Base-by-base conservation (phyloP, 2,113 vertebrate genomes). In the Hypanus sabinus region DNA sequence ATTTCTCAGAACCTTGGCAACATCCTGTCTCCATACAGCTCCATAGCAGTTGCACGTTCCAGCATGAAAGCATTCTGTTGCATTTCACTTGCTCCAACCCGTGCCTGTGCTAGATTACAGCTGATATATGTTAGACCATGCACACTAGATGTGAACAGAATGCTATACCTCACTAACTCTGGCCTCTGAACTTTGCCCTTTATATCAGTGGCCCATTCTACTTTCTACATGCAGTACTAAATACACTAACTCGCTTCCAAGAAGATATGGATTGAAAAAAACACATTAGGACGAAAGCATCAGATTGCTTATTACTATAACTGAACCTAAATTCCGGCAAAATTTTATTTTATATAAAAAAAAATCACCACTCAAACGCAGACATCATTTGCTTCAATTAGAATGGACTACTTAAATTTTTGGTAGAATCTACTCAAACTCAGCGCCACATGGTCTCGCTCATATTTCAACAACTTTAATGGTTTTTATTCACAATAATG, bases 401-500 rank as follows among this genome's bases (percentile, higher is more conserved):
- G 9, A 62, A 65, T 30, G 65, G 33, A 65, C 8, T 30, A 20
- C 62, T 18, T 33, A 20, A 68, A 16, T 33, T 65, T n/a, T 30
- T 62, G 4, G 57, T 30, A 30, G 5, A 87, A 30, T 60, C 83
- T 18, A 30, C n/a, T 65, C 18, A n/a, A 11, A 90, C 62, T 65
- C 60, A 90, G 57, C 85, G 85, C 57, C 85, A 90, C 16, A 68
- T 36, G 85, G 85, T 65, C 60, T 65, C 30, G 85, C 85, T 65
- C 85, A 60, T n/a, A 90, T 90, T 90, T 90, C 85, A 65, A 90
- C 60, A 36, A 18, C 60, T 16, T 65, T 90, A 30, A n/a, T 68
- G 85, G 60, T 65, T 90, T 71, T 70, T 27, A 73, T 93, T 75
- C 46, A 73, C 22, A 75, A 93, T 71, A 75, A 93, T 93, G 24